Conservation (phyloP, 1,140 invertebrate species). For the Ganaspis sp. region DNA sequence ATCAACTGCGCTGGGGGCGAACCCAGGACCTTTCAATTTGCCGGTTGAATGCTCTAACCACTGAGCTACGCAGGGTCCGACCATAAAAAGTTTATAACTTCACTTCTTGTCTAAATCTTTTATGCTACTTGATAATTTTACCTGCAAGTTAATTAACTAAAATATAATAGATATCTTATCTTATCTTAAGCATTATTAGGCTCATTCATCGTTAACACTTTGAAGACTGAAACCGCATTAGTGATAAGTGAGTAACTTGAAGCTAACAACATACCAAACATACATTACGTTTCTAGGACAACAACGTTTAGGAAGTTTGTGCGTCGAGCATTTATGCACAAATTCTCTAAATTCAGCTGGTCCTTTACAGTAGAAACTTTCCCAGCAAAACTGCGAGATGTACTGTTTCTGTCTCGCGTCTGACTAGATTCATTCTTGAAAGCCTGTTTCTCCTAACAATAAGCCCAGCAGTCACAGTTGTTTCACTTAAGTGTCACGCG, state of each 20-base stretch:
- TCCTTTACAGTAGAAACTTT: slow-evolving; percentile 1
- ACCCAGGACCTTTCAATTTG: too few species aligned
- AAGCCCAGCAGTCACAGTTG: neutral
- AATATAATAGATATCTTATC: neutral
- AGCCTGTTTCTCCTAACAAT: neutral
- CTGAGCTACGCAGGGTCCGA: too few species aligned
- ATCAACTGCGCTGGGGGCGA: too few species aligned
- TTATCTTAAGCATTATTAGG: neutral
- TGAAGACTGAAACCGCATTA: neutral
- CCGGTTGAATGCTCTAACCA: too few species aligned
- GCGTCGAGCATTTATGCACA: neutral
- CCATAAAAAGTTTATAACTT: neutral
- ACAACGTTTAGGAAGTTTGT: neutral
- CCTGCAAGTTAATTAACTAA: neutral
- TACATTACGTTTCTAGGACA: slow-evolving; percentile 14
- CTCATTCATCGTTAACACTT: neutral
- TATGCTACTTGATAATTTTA: neutral
- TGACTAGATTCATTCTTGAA: slow-evolving; percentile 2
- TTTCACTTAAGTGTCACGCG: neutral
- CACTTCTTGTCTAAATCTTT: too few species aligned
- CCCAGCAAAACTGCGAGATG: neutral
- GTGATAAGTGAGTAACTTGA: slow-evolving; percentile 3
- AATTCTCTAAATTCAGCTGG: slow-evolving; percentile 12
- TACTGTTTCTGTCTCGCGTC: slow-evolving; percentile 15
- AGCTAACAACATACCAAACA: neutral